phyloP scores from a whole-genome alignment of 2,888 invertebrate genomes.

The Lycocerus yunnanus region DNA sequence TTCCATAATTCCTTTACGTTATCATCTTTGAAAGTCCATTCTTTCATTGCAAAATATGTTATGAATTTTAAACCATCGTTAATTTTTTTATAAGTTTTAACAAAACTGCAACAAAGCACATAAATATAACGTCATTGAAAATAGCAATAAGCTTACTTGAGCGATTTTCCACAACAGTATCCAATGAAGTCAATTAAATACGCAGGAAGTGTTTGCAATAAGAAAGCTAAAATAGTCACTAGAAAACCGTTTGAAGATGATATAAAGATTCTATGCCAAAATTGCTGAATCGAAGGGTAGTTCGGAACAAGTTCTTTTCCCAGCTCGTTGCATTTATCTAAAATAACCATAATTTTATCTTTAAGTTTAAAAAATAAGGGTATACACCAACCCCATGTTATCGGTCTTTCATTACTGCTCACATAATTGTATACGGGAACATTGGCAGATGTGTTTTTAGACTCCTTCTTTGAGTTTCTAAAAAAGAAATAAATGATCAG shows the following conservation, averaged over 20 bases:
- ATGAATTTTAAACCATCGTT: slow-evolving; percentile 76
- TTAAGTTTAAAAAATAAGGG: neutral
- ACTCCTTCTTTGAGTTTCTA: neutral
- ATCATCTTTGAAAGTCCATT: slow-evolving; percentile 72
- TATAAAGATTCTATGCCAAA: slow-evolving; percentile 55
- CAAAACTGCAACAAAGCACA: slow-evolving; percentile 54
- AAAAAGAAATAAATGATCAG: neutral
- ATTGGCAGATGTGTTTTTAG: neutral
- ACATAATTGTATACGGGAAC: neutral
- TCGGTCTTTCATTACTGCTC: neutral
- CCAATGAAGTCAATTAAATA: slow-evolving; percentile 62
- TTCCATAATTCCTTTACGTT: slow-evolving; percentile 67
- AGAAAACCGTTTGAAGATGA: slow-evolving; percentile 47
- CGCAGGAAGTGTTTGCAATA: slow-evolving; percentile 67
- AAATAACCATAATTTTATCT: neutral
- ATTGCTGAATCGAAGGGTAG: slow-evolving; percentile 39
- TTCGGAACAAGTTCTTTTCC: neutral
- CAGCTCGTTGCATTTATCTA: neutral
- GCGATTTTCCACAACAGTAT: slow-evolving; percentile 54
- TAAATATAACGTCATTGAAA: neutral
- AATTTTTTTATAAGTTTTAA: slow-evolving; percentile 77
- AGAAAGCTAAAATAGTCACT: slow-evolving; percentile 56
- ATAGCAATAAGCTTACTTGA: slow-evolving; percentile 53
- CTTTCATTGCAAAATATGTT: slow-evolving; percentile 73
- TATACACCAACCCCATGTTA: neutral